These are phyloP conservation scores for Chloroclystis v-ata DNA, from an alignment of 2,888 invertebrate genomes.

Conservation along the genomic window DNA sequence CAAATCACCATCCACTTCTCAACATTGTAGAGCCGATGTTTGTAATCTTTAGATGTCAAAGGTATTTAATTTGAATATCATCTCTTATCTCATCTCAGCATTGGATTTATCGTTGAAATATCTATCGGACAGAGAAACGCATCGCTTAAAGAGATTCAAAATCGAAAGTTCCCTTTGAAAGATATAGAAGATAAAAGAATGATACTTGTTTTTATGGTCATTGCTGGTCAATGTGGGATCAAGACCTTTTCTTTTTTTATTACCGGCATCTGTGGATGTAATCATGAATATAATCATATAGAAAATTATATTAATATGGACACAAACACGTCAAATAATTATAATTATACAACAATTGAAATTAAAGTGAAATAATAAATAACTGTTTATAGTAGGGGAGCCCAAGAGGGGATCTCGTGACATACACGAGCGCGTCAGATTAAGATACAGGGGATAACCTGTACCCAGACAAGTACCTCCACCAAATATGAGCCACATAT, in stretches of 20 bases:
- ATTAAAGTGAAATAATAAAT: no score
- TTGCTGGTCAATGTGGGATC: neutral
- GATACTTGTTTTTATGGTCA: neutral
- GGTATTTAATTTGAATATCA: constrained; percentile 78
- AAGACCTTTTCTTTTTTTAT: neutral
- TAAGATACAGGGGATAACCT: no score
- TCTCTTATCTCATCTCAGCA: constrained; percentile 67
- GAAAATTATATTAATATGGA: no score
- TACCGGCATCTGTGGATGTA: no score
- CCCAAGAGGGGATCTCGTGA: no score
- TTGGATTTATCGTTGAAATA: constrained; percentile 69
- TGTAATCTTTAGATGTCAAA: constrained; percentile 76
- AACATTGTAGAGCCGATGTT: constrained; percentile 66
- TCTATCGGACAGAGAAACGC: constrained; percentile 42
- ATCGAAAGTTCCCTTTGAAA: constrained; percentile 22
- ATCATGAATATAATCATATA: neutral
- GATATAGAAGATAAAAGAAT: neutral
- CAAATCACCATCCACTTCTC: constrained; percentile 43
- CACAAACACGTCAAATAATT: no score
- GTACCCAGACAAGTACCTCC: no score
- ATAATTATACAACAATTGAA: no score
- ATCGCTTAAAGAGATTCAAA: constrained; percentile 25
- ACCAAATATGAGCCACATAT: no score
- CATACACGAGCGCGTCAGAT: no score
- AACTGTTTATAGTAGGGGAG: no score